Base-by-base conservation (phyloP, 2,113 vertebrate species). In the Dascyllus trimaculatus region DNA sequence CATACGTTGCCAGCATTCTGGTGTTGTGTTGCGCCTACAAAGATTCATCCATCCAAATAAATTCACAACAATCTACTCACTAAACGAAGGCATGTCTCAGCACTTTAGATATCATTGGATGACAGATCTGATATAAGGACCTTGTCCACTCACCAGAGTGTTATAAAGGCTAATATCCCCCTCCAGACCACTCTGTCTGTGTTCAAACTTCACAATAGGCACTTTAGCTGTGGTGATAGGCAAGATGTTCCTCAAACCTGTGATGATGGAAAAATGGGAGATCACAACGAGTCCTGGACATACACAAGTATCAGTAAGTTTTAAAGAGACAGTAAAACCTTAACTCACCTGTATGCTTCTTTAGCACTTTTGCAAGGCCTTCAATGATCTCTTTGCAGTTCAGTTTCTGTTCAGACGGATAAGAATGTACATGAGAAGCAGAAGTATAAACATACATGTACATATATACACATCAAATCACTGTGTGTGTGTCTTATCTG, bases 161-260 rank as follows among this genome's bases (percentile, higher is more conserved):
- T 99, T 99, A 87, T 99, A 99, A 53, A 99, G 96, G 91, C 98
- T 99, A 87, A 99, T 99, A 70, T 99, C 98, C 46, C 97, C 98
- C 92, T 99, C 98, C 90, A 99, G 92, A 35, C 96, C 95, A 79
- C 97, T 98, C 80, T 97, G 93, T 86, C 95, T 93, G 92, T 99
- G 97, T 80, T 99, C 98, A 93, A 99, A 99, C 94, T 99, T 99
- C 71, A 99, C 98, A 51, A 99, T 99, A 95, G 98, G 98, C 95
- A 99, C 98, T 97, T 99, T 99, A 94, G 98, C 98, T 93, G 98
- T 99, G 66, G 98, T 99, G 93, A 99, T 99, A 90, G 98, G 98
- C 95, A 99, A 91, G 91, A 99, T 99, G 90, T 99, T 99, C 93
- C 95, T 97, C 93, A 99, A 91, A 95, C 98, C 98, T 99, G 90